Evolutionary conservation across 2,797 vertebrate genomes (phyloP), one percentile per base, ranked within the genome.

Genomic region (Gobionotothen gibberifrons): DNA sequence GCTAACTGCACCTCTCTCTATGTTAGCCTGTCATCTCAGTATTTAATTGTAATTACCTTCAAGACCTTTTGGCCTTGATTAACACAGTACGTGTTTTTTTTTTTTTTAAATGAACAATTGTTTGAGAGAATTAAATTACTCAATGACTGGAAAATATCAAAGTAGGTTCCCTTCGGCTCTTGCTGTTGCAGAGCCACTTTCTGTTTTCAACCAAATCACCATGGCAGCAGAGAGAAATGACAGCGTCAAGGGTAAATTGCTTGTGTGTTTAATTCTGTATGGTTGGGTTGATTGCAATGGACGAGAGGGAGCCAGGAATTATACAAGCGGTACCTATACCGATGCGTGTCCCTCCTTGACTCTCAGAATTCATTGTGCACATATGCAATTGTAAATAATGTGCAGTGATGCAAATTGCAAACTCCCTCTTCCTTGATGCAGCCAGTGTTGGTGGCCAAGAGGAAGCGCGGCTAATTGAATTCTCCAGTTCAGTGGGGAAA

Each of bases 311-410:
- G 60, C 40, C 42, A 60, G 65, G 49, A 74, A 74, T 48, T 60
- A 46, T 63, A 73, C 76, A 78, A 58, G 60, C 5, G 2, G 64
- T 81, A 52, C 69, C 51, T 60, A 74, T 44, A 42, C 21, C 9
- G 57, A 71, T 77, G 69, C 15, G 14, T 72, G 49, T 74, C 58
- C 61, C 60, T 62, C 43, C 53, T 46, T 58, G 46, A 61, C 63
- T 79, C 72, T 62, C 71, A 63, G 52, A 71, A 81, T 74, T 79
- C 42, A 76, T 58, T 83, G 80, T 69, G 52, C 26, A 56, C 51
- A 76, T 79, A 72, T 70, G 42, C 58, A 72, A 78, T 64, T 82
- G 66, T 60, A 83, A 86, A 85, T 85, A 71, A 86, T 78, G 74
- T 65, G 69, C 22, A 3, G 17, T 32, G 76, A 57, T 73, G 49